Evolutionary conservation across 2,797 vertebrate species (phyloP), one percentile per base, ranked within the genome.

Genomic region (Pangasius krempfi): DNA sequence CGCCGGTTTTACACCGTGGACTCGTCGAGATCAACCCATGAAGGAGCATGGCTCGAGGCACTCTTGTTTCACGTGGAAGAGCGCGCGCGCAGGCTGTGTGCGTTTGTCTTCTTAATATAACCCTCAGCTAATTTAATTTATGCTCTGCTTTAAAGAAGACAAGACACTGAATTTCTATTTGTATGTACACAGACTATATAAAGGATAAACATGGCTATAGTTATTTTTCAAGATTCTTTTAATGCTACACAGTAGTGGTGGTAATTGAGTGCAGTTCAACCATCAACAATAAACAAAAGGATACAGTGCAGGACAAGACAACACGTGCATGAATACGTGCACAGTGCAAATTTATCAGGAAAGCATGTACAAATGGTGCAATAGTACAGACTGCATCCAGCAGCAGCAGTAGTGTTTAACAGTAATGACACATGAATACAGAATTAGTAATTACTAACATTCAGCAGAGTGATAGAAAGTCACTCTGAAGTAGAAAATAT

Each of bases 11-110:
- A 33, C 3, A 50, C 33, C 1, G 7, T 91, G 76, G 76, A 75
- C 68, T 85, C 44, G 56, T 82, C 89, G 5, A 83, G 89, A 90
- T 79, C 80, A 60, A 56, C 89, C 88, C 80, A 87, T 58, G 72
- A 66, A 50, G 58, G 3, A 66, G 40, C 25, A 83, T 66, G 27
- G 81, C 87, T 70, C 66, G 44, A 33, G 86, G 86, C 62, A 66
- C 68, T 82, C 30, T 60, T 16, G 58, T 9, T 68, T 81, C 18
- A 78, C 6, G 70, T 56, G 56, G n/a, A 70, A 37, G 25, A 25
- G 20, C 4, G n/a, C 47, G 47, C 40, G 82, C 33, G 22, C 22
- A 16, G 20, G 4, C 12, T 47, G 3, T 25, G 2, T 47, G 9
- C 1, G 14, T 33, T 33, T 68, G 1, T 68, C 10, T 68, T 33